Conservation (phyloP, 2,888 invertebrate genomes). For the Caenorhabditis sp. region DNA sequence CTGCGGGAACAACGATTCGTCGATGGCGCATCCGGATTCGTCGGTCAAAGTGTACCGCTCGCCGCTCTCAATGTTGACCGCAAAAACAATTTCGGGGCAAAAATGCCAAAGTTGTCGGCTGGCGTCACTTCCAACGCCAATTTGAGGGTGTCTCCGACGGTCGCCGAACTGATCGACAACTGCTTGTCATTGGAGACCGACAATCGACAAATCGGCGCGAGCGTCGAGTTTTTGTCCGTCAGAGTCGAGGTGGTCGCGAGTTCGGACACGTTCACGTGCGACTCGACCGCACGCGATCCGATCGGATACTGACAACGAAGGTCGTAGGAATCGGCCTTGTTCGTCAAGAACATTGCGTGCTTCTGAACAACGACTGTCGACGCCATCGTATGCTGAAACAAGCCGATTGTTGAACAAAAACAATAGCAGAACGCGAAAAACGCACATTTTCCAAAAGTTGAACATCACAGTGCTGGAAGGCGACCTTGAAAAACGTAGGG, state of each 20-base stretch:
- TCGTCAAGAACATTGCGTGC: conserved; percentile 94
- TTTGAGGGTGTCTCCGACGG: conserved; percentile 64
- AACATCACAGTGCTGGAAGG: conserved; percentile 77
- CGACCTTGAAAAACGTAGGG: conserved; percentile 74
- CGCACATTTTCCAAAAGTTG: conserved; percentile 70
- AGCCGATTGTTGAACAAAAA: no score
- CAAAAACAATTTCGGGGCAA: conserved; percentile 77
- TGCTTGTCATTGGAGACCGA: conserved; percentile 71
- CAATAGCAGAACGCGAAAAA: no score
- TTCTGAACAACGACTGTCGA: conserved; percentile 92
- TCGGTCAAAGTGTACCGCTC: conserved; percentile 78
- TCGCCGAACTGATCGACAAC: conserved; percentile 64
- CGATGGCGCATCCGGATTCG: conserved; percentile 78
- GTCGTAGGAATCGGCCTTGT: conserved; percentile 94
- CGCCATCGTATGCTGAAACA: conserved; percentile 76
- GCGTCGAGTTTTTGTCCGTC: conserved; percentile 52
- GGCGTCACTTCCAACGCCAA: conserved; percentile 68
- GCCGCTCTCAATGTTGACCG: conserved; percentile 78
- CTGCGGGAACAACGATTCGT: conserved; percentile 78
- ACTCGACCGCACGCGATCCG: conserved; percentile 53
- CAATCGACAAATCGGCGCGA: conserved; percentile 64
- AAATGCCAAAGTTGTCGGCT: conserved; percentile 70
- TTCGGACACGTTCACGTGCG: conserved; percentile 81
- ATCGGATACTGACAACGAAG: conserved; percentile 81
- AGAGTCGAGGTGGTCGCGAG: conserved; percentile 70